Evolutionary conservation across 2,888 invertebrate species (phyloP).

Genomic region (Cantharis flavilabris): DNA sequence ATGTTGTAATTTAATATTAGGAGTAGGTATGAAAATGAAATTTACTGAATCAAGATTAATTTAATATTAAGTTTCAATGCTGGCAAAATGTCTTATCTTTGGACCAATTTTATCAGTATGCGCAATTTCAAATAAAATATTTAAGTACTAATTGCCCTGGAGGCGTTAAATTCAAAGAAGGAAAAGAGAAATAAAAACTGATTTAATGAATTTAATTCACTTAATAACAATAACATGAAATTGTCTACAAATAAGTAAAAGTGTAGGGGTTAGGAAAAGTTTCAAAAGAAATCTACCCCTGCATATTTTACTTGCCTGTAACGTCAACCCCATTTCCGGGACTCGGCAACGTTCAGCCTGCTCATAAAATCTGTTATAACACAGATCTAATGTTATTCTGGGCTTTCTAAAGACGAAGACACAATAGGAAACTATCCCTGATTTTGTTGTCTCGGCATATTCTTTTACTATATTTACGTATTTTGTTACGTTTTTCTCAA

Average conservation of each 20-base stretch:
- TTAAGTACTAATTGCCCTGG: neutral
- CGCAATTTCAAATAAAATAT: neutral
- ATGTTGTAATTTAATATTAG: neutral
- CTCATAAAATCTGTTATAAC: slow-evolving; percentile 37
- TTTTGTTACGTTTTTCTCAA: slow-evolving; percentile 7
- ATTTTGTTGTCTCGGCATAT: slow-evolving; percentile 33
- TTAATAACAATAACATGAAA: slow-evolving; percentile 25
- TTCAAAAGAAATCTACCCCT: slow-evolving; percentile 24
- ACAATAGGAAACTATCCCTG: slow-evolving; percentile 31
- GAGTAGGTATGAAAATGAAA: neutral
- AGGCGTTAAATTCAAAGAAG: neutral
- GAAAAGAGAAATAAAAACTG: neutral
- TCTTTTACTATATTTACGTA: slow-evolving; percentile 24
- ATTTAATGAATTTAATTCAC: slow-evolving; percentile 16
- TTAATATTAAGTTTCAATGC: neutral
- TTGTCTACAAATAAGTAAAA: slow-evolving; percentile 22
- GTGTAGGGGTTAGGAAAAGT: slow-evolving; percentile 10
- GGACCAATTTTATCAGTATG: neutral
- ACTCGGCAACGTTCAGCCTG: slow-evolving; percentile 21
- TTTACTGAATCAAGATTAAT: neutral
- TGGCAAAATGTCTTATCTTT: neutral
- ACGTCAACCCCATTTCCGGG: slow-evolving; percentile 27
- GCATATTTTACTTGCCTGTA: slow-evolving; percentile 29
- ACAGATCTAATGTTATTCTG: slow-evolving; percentile 35
- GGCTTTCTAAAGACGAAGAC: slow-evolving; percentile 24